phyloP scores from a whole-genome alignment of 2,797 vertebrate genomes.

The Cyclura pinguis region DNA sequence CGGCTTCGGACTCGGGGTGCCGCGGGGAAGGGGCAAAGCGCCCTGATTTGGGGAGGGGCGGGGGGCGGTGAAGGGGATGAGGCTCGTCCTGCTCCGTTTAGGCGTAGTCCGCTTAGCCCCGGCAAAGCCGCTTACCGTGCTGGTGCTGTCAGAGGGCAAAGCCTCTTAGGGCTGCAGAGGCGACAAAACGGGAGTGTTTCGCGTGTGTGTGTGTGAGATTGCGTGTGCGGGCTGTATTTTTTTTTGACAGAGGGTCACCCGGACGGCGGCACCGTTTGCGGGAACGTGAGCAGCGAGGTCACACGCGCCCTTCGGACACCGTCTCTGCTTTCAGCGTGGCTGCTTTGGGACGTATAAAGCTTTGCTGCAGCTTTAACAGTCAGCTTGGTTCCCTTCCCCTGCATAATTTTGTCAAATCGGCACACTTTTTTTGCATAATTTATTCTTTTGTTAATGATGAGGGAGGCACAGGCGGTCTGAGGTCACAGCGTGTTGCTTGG shows the following conservation, averaged over 20 bases:
- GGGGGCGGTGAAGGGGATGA: no score
- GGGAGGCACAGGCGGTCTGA: neutral
- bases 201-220: no score
- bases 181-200: neutral
- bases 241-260: no score
- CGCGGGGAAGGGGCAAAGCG: no score
- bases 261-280: neutral
- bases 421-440: neutral
- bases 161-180: constrained; percentile 64
- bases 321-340: no score
- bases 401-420: neutral
- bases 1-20: no score
- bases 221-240: accelerated
- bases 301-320: no score
- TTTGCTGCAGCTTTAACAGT: no score
- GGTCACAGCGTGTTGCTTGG: neutral
- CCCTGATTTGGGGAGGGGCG: neutral
- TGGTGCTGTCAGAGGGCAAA: constrained; percentile 66
- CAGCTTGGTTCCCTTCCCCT: neutral
- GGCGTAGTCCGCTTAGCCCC: constrained; percentile 65
- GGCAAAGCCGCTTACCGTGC: constrained; percentile 73
- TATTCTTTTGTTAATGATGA: neutral
- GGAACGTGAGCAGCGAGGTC: no score
- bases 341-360: no score
- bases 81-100: constrained; percentile 46